Percentiles rank a stretch among this genome's conserved stretches.
These are phyloP conservation scores for Aspidapion aeneum DNA, from an alignment of 2,888 invertebrate genomes.

Conservation along the genomic window DNA sequence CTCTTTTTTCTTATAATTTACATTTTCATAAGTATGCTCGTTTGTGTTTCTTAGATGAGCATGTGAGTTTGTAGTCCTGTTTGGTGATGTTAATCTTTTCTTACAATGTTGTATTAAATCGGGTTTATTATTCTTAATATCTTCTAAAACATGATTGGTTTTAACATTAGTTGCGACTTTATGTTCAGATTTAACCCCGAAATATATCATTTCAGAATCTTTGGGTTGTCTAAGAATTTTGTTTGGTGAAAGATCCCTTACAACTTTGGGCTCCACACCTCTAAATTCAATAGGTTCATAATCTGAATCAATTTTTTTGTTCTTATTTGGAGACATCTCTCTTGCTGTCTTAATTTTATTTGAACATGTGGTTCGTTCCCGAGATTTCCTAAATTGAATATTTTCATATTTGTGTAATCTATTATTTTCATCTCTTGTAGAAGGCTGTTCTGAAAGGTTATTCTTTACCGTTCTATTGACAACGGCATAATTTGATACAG, in stretches of 20 bases:
- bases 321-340: slow-evolving; percentile 23
- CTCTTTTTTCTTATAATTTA: slow-evolving; percentile 36
- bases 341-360: slow-evolving; percentile 1
- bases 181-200: slow-evolving; percentile 41
- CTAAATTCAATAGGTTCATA: slow-evolving; percentile 1
- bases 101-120: slow-evolving; percentile 38
- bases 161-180: slow-evolving; percentile 31
- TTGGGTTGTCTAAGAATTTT: slow-evolving; percentile 44
- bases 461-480: neutral
- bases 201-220: slow-evolving; percentile 47
- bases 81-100: slow-evolving; percentile 24
- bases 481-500: slow-evolving; percentile 18
- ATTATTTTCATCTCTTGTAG: neutral
- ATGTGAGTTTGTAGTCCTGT: slow-evolving; percentile 23
- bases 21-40: slow-evolving; percentile 44
- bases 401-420: slow-evolving; percentile 15
- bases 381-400: slow-evolving; percentile 8
- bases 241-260: neutral
- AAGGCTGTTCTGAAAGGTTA: neutral
- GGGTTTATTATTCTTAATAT: too few species aligned
- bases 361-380: too few species aligned
- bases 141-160: slow-evolving; percentile 31
- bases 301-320: slow-evolving; percentile 26
- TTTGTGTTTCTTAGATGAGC: slow-evolving; percentile 17
- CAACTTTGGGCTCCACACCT: slow-evolving; percentile 15